phyloP scores from a whole-genome alignment of 2,888 invertebrate genomes.

The Scaptomyza flava region DNA sequence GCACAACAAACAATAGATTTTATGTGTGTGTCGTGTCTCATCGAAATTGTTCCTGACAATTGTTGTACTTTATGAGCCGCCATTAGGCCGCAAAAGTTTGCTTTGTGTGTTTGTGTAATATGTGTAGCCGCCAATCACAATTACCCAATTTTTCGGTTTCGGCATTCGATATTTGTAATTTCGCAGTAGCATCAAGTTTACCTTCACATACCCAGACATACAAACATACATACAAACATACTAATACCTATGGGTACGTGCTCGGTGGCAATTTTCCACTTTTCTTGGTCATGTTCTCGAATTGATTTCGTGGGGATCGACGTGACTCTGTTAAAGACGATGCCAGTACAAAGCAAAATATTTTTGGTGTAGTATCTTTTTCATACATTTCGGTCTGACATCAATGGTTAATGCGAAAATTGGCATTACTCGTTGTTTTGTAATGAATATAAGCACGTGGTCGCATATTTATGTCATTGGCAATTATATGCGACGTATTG shows the following conservation, averaged over 20 bases:
- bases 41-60: conserved; percentile 74
- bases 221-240: not conserved
- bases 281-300: conserved; percentile 54
- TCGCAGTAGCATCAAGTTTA: conserved; percentile 32
- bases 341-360: conserved; percentile 2
- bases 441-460: conserved; percentile 65
- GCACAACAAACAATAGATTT: conserved; percentile 64
- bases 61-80: conserved; percentile 68
- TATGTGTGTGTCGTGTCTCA: conserved; percentile 48
- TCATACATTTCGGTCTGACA: conserved; percentile 51
- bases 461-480: conserved; percentile 60
- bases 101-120: conserved; percentile 23
- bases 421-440: conserved; percentile 57
- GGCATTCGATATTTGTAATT: conserved; percentile 46
- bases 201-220: not conserved
- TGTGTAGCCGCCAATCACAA: conserved; percentile 73
- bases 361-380: conserved; percentile 11
- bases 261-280: conserved; percentile 45
- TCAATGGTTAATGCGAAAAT: conserved; percentile 72
- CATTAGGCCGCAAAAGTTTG: conserved; percentile 70
- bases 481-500: conserved; percentile 53
- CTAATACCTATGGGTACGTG: conserved; percentile 36
- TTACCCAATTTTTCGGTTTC: conserved; percentile 46
- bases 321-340: conserved; percentile 57
- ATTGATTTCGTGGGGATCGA: conserved; percentile 63